Conservation (phyloP, 1,140 invertebrate genomes). For the Ditylenchus dipsaci region DNA sequence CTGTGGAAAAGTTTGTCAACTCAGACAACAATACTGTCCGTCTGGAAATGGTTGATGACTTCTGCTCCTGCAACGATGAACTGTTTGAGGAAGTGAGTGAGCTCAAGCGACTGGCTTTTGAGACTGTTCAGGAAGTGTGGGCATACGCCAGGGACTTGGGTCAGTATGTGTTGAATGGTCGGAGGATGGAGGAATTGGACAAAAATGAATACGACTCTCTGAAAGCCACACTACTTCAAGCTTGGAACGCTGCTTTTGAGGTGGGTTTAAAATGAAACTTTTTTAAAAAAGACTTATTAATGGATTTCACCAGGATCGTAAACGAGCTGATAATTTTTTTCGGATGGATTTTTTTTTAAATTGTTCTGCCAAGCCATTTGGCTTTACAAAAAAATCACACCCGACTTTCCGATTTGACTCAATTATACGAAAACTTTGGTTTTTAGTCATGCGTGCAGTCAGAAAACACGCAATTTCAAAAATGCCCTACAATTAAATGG, state of each 20-base stretch:
- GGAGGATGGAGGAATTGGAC: conserved; percentile 3
- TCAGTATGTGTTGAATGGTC: conserved; percentile 18
- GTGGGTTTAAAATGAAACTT: neutral
- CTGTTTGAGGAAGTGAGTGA: conserved; percentile 8
- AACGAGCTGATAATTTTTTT: no score
- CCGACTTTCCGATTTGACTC: no score
- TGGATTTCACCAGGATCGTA: no score
- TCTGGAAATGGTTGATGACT: conserved; percentile 15
- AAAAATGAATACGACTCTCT: conserved; percentile 9
- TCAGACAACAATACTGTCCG: neutral
- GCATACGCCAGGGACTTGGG: conserved; percentile 18
- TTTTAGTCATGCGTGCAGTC: no score
- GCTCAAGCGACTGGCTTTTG: conserved; percentile 20
- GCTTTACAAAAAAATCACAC: no score
- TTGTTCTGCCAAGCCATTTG: no score
- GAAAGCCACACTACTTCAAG: conserved; percentile 25
- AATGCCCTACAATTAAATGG: no score
- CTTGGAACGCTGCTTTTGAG: conserved; percentile 27
- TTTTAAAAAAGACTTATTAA: no score
- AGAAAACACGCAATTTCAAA: no score
- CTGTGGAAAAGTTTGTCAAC: neutral
- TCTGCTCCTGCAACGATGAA: conserved; percentile 27
- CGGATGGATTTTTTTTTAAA: no score
- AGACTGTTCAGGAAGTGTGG: conserved; percentile 19
- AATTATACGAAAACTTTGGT: no score